A percentile compares a stretch with the other conserved stretches of the same genome.
phyloP scores from a whole-genome alignment of 92 coral and sea anemone species.

The Pocillopora grandis region DNA sequence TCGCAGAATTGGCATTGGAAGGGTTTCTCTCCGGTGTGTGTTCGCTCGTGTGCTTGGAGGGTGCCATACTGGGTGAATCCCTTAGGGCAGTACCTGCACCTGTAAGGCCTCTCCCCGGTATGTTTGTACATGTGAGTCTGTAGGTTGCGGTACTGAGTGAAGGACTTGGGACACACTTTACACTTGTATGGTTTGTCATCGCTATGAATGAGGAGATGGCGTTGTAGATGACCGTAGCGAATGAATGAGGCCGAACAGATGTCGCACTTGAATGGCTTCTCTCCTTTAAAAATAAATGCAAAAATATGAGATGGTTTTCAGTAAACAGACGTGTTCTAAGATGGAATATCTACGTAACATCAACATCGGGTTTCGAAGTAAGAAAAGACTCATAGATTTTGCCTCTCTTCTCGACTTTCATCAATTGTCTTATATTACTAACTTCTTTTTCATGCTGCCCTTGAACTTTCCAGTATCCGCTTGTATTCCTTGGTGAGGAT shows the following conservation, averaged over 20 bases:
- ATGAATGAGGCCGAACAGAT: constrained; percentile 93
- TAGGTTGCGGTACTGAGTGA: constrained; percentile 94
- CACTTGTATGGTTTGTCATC: constrained; percentile 98
- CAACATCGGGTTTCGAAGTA: background rate
- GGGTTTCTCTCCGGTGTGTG: constrained; percentile 98
- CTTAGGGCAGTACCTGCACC: constrained; percentile 94
- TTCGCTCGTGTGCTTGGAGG: constrained; percentile 96
- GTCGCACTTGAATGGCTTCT: constrained; percentile 94
- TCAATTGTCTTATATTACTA: too few relatives aligned
- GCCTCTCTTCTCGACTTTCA: too few relatives aligned
- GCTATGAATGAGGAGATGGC: constrained; percentile 90
- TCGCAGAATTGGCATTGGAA: constrained; percentile 87
- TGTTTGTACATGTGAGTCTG: constrained; percentile 99
- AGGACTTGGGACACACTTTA: constrained; percentile 92
- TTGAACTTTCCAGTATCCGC: too few relatives aligned
- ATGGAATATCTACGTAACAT: background rate
- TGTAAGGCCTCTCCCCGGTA: constrained; percentile 94
- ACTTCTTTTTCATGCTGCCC: too few relatives aligned
- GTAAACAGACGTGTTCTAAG: too few relatives aligned
- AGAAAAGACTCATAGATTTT: background rate
- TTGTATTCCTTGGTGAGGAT: too few relatives aligned
- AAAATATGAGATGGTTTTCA: too few relatives aligned
- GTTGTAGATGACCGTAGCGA: constrained; percentile 93
- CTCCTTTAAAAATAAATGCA: constrained; percentile 56
- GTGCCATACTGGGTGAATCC: constrained; percentile 99